These are phyloP conservation scores for Champsocephalus gunnari DNA, from an alignment of 2,797 vertebrate genomes.

Conservation along the genomic window DNA sequence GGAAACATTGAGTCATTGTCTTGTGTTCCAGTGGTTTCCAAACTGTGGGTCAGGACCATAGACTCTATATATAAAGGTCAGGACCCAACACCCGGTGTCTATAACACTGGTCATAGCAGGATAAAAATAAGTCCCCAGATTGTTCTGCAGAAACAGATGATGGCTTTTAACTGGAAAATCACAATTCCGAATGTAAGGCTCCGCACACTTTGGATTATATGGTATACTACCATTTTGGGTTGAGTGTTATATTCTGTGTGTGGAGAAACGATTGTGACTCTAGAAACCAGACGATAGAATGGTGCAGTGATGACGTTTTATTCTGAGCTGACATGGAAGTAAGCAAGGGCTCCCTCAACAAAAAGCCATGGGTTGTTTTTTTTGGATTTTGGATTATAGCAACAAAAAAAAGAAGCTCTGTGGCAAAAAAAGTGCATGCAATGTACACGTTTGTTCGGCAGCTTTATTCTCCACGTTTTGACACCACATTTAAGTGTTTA, in stretches of 20 bases:
- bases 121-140: conserved; percentile 39
- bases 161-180: conserved; percentile 39
- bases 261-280: background rate
- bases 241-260: conserved; percentile 14
- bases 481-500: too few relatives aligned
- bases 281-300: background rate
- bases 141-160: conserved; percentile 27
- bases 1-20: conserved; percentile 59
- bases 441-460: too few relatives aligned
- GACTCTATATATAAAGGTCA: too few relatives aligned
- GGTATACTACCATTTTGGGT: conserved; percentile 12
- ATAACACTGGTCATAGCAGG: conserved; percentile 10
- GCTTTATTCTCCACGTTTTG: too few relatives aligned
- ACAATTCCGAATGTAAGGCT: conserved; percentile 13
- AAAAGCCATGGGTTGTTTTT: too few relatives aligned
- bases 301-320: too few relatives aligned
- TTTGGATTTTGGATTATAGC: too few relatives aligned
- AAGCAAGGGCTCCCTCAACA: too few relatives aligned
- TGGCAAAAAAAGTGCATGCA: too few relatives aligned
- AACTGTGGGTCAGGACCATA: conserved; percentile 38
- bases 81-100: background rate
- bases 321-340: too few relatives aligned
- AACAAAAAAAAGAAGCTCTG: too few relatives aligned
- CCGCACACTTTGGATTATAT: conserved; percentile 19
- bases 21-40: conserved; percentile 50